Base-by-base conservation (phyloP, 2,888 invertebrate genomes). In the Fissipunctia ypsillon region DNA sequence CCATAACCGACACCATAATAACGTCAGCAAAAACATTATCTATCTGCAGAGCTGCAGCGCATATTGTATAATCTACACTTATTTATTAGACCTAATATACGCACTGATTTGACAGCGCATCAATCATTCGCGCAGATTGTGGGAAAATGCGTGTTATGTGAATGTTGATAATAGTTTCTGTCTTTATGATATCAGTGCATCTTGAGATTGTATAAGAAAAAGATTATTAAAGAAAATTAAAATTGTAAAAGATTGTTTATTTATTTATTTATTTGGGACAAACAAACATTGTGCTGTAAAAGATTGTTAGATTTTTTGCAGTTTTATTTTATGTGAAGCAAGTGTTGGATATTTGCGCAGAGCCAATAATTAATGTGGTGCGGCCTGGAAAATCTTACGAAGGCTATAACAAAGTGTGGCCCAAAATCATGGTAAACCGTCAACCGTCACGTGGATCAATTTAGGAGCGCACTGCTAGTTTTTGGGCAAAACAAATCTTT, bases 11-110 rank as follows among this genome's bases (percentile, higher is more conserved):
- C 31, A 61, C 52, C 56, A 63, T 64, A 68, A 54, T 60, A 78
- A 38, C 54, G 38, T 63, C 64, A 56, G 63, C 83, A 72, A 80
- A 80, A 80, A 80, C 79, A 71, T 67, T 78, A 67, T 69, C 52
- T 50, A 45, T 45, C 65, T 43, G 28, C 52, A 78, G 78, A 79
- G 45, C 59, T 54, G 52, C 60, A 63, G 64, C 54, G 31, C 31
- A 78, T 68, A 67, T 78, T 78, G 79, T 72, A 82, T 82, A 83
- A 80, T 83, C 31, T 14, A 48, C 63, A 78, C 41, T 78, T 80
- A 80, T 80, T 59, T 78, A 80, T 67, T 66, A 83, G 75, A 83
- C 70, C 52, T 80, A 83, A 70, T 74, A 83, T 80, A 63, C n/a
- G 45, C 60, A 48, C 38, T 78, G 83, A 67, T 80, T 80, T 83